These are phyloP conservation scores for Rhogogaster chlorosoma DNA, from an alignment of 2,888 invertebrate genomes.

Conservation along the genomic window DNA sequence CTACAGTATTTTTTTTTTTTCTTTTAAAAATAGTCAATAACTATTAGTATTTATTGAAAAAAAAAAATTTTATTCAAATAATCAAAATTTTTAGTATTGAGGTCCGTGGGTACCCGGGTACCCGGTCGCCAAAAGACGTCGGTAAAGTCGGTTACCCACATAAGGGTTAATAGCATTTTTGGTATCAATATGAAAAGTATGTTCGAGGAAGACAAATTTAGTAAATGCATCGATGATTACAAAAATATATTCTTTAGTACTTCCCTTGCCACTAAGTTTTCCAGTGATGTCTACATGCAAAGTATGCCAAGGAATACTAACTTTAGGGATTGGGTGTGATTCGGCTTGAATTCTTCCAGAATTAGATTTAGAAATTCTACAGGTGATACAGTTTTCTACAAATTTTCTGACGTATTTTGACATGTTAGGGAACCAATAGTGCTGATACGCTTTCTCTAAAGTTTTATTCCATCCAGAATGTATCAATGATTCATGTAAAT, in stretches of 20 bases:
- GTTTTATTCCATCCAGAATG: conserved; percentile 54
- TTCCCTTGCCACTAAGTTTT: neutral
- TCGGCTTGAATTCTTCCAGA: neutral
- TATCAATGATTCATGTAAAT: conserved; percentile 52
- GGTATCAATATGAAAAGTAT: conserved; percentile 63
- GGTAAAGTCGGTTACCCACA: neutral
- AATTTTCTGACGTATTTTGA: neutral
- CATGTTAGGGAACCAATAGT: neutral
- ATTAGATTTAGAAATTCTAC: neutral
- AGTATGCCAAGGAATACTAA: neutral
- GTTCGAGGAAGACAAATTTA: neutral
- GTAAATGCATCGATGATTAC: neutral
- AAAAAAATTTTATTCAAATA: no score
- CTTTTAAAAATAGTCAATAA: no score
- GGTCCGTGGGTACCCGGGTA: no score
- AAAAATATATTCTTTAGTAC: neutral
- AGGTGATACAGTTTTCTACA: neutral
- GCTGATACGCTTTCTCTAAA: neutral
- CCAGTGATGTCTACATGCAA: neutral
- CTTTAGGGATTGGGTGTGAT: neutral
- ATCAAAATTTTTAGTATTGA: no score
- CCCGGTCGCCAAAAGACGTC: no score
- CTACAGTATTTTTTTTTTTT: no score
- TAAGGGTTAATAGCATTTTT: no score
- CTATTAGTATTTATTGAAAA: no score